A percentile compares a stretch with the other conserved stretches of the same genome.
phyloP scores from a whole-genome alignment of 2,113 vertebrate species.

The Balaenoptera acutorostrata region DNA sequence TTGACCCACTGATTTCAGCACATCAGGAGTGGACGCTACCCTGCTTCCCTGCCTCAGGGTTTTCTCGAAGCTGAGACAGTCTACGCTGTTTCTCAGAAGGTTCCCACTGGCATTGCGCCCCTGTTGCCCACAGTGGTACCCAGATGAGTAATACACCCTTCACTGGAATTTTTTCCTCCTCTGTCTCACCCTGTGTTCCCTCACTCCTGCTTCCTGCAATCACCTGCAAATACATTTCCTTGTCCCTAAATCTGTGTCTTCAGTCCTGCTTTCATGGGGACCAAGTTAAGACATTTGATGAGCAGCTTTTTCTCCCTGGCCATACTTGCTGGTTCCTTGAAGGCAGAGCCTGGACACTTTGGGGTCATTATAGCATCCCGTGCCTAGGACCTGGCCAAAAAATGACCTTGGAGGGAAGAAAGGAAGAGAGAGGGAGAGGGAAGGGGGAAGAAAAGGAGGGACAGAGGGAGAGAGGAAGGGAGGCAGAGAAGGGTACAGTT shows the following conservation, averaged over 20 bases:
- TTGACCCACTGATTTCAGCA: not conserved
- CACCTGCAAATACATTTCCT: not conserved
- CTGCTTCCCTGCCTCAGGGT: not conserved
- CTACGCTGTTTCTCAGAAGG: not conserved
- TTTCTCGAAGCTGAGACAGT: not conserved
- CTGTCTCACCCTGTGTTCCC: not conserved
- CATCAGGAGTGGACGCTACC: accelerated
- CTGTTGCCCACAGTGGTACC: too few relatives aligned
- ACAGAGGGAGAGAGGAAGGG: accelerated
- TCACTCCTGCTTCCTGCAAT: not conserved
- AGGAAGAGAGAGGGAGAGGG: too few relatives aligned
- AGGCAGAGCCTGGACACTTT: not conserved
- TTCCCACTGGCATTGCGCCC: accelerated
- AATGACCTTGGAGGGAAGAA: not conserved
- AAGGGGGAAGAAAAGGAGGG: too few relatives aligned
- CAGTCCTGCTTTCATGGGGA: not conserved
- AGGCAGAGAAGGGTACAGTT: too few relatives aligned
- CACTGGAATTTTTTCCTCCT: not conserved
- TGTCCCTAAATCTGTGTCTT: not conserved
- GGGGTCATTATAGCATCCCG: not conserved
- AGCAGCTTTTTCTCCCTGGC: not conserved
- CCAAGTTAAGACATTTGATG: not conserved
- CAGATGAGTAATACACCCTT: not conserved
- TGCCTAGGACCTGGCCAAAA: not conserved
- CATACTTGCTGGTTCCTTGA: accelerated